Conservation (phyloP, 1,140 invertebrate genomes). For the Bombus huntii region DNA sequence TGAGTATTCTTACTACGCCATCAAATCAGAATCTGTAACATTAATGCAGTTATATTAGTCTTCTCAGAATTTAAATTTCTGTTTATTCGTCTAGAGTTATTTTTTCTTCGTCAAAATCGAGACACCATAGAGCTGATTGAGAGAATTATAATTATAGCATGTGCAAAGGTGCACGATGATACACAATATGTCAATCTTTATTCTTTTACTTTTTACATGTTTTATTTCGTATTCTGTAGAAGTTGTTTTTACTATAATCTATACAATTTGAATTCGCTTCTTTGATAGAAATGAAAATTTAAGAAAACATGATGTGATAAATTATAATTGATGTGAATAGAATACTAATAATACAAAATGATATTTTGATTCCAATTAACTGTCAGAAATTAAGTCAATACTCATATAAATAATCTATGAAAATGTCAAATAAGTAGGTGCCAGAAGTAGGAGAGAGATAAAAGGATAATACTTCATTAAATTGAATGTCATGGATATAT, state of each 20-base stretch:
- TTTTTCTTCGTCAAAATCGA: not conserved
- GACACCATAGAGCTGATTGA: not conserved
- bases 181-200: not conserved
- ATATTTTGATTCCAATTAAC: not conserved
- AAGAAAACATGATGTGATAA: not conserved
- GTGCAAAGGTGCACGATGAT: not conserved
- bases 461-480: not conserved
- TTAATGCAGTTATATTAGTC: not conserved
- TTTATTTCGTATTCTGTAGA: not conserved
- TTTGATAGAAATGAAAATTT: no score
- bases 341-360: not conserved
- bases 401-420: not conserved
- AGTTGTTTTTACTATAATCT: not conserved
- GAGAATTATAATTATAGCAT: not conserved
- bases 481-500: not conserved
- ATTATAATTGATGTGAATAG: not conserved
- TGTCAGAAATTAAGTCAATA: not conserved
- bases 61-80: not conserved
- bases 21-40: slow-evolving; percentile 60
- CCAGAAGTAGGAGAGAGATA: not conserved
- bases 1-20: slow-evolving; percentile 44
- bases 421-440: not conserved
- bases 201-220: not conserved
- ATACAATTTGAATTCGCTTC: not conserved
- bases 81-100: not conserved